Conservation (phyloP, 2,888 invertebrate genomes). For the Camptogramma bilineatum region DNA sequence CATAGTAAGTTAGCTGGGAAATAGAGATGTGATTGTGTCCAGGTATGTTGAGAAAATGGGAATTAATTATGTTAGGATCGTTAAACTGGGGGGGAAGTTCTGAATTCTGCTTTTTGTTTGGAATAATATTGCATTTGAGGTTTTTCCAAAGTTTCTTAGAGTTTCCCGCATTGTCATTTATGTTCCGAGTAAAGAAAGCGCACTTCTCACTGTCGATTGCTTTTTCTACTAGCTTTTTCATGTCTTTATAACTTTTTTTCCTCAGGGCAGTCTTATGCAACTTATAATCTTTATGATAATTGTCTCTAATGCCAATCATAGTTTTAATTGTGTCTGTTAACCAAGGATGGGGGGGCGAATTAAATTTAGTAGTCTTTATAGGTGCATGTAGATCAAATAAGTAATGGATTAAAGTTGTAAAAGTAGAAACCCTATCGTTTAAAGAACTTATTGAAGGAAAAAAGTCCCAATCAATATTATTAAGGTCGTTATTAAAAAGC, state of each 20-base stretch:
- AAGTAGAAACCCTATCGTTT: not conserved
- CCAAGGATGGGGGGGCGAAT: not conserved
- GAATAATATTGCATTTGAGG: not conserved
- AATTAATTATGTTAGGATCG: not conserved
- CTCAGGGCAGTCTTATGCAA: not conserved
- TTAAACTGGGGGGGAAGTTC: not conserved
- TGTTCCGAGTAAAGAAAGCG: not conserved
- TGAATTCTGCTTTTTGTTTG: not conserved
- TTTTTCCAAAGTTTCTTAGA: not conserved
- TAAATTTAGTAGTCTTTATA: not conserved
- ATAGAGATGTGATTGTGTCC: not conserved
- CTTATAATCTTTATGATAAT: not conserved
- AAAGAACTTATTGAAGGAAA: no score
- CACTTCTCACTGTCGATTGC: not conserved
- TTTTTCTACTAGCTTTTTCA: not conserved
- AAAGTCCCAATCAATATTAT: no score
- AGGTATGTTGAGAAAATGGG: not conserved
- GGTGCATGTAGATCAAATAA: conserved; percentile 4
- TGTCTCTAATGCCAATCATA: not conserved
- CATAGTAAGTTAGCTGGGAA: not conserved
- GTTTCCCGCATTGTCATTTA: not conserved
- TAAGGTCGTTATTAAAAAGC: no score
- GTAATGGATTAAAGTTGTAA: not conserved
- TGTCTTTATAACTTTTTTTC: not conserved
- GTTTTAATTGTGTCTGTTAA: not conserved